Percentiles rank a stretch among this genome's conserved stretches.
Conservation (phyloP, 2,888 invertebrate genomes). For the Drosophila glabriapex region DNA sequence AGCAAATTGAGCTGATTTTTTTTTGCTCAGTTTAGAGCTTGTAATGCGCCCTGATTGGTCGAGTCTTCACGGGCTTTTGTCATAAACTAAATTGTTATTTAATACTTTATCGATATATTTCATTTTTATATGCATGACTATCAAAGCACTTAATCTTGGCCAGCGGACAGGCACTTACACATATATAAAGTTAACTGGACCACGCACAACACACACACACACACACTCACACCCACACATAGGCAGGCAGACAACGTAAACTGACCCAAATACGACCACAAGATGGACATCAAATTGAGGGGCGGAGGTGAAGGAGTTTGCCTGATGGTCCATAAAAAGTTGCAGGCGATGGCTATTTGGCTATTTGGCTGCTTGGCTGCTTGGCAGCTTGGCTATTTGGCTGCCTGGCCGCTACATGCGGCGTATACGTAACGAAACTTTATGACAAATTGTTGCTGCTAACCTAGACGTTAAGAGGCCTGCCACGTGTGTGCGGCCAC, state of each 20-base stretch:
- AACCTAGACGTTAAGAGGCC: constrained; percentile 69
- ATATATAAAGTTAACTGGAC: constrained; percentile 67
- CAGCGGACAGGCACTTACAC: constrained; percentile 66
- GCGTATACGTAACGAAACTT: constrained; percentile 70
- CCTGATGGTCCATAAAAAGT: constrained; percentile 71
- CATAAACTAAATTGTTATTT: constrained; percentile 79
- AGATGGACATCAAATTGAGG: constrained; percentile 68
- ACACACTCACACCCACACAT: constrained; percentile 3
- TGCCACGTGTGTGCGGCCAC: constrained; percentile 72
- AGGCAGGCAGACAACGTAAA: constrained; percentile 47
- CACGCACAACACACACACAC: constrained; percentile 19
- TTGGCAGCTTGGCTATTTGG: constrained; percentile 56
- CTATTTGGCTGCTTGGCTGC: constrained; percentile 55
- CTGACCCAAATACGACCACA: constrained; percentile 76
- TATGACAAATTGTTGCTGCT: constrained; percentile 82
- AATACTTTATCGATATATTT: constrained; percentile 80
- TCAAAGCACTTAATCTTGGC: constrained; percentile 77
- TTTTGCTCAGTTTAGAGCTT: constrained; percentile 9
- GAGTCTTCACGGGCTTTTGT: constrained; percentile 45
- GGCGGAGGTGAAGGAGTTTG: constrained; percentile 23
- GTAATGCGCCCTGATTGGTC: constrained; percentile 33
- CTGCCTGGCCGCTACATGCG: constrained; percentile 48
- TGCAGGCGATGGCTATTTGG: constrained; percentile 62
- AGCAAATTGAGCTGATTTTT: constrained; percentile 42
- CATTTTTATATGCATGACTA: constrained; percentile 80